A percentile compares a stretch with the other conserved stretches of the same genome.
Conservation (phyloP, 2,113 vertebrate genomes). For the Barbus barbus region DNA sequence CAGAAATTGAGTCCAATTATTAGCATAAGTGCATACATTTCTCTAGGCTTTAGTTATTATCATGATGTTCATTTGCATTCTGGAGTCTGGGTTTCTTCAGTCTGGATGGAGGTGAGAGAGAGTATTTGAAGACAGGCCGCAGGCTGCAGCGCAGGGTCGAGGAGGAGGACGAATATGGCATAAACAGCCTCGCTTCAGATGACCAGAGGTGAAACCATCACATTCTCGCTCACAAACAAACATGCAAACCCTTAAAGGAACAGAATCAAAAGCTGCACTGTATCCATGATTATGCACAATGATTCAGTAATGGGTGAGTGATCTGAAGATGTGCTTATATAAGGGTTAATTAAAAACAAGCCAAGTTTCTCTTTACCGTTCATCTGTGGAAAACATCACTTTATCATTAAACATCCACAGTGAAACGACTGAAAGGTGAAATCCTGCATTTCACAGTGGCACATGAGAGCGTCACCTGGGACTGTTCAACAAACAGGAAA, state of each 20-base stretch:
- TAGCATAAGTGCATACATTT: not conserved
- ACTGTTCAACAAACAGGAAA: constrained; percentile 42
- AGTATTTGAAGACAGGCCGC: not conserved
- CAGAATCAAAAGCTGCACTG: not conserved
- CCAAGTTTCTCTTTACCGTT: not conserved
- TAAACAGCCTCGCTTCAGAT: not conserved
- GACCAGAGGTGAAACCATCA: not conserved
- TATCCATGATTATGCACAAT: not conserved
- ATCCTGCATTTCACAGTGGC: constrained; percentile 23
- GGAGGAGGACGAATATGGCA: not conserved
- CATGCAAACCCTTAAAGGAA: not conserved
- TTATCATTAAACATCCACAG: not conserved
- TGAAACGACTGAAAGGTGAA: not conserved
- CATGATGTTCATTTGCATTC: not conserved
- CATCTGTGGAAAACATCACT: not conserved
- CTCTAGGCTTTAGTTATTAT: not conserved
- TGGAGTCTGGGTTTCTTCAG: not conserved
- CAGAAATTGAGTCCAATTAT: not conserved
- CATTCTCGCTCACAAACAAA: not conserved
- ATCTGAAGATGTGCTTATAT: not conserved
- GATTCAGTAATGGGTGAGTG: not conserved
- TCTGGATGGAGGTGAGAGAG: not conserved
- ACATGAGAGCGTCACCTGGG: constrained; percentile 21
- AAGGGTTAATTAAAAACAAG: not conserved
- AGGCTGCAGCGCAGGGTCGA: not conserved